Evolutionary conservation across 2,113 vertebrate species (phyloP).

Genomic region (Coptodon rendalli): DNA sequence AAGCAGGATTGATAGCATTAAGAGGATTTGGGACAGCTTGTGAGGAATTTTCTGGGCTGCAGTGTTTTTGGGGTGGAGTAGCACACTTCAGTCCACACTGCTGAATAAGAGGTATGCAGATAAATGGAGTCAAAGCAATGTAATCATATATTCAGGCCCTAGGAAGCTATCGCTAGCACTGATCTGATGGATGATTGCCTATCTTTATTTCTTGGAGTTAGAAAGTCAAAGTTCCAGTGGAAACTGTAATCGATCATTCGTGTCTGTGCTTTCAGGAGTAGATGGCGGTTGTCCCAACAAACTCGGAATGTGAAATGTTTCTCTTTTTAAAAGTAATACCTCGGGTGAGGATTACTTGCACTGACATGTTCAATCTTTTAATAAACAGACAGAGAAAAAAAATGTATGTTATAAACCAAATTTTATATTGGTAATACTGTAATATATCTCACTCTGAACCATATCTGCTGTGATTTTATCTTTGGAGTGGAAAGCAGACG

Average conservation of each 20-base stretch:
- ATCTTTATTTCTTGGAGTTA: conserved; percentile 16
- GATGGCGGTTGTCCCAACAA: background rate
- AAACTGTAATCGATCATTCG: conserved; percentile 14
- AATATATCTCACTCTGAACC: background rate
- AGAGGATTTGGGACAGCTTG: conserved; percentile 46
- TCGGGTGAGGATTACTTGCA: background rate
- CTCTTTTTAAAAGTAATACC: background rate
- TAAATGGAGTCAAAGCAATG: conserved; percentile 37
- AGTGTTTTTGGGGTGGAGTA: conserved; percentile 2
- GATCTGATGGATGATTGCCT: conserved; percentile 35
- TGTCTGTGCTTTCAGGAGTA: background rate
- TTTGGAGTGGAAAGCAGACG: background rate
- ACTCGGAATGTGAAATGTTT: background rate
- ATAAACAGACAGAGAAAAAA: background rate
- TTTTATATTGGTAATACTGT: background rate
- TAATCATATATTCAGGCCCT: conserved; percentile 33
- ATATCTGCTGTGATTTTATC: background rate
- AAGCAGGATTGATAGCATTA: conserved; percentile 68
- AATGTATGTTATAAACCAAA: background rate
- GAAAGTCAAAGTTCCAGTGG: conserved; percentile 28
- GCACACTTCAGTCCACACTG: conserved; percentile 8
- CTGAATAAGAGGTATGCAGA: conserved; percentile 48
- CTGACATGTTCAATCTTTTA: background rate
- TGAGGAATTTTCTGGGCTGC: conserved; percentile 34
- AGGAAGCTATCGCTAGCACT: background rate